A percentile compares a stretch with the other conserved stretches of the same genome.
These are phyloP conservation scores for Sorex fumeus DNA, from an alignment of 2,113 vertebrate species.

Conservation along the genomic window DNA sequence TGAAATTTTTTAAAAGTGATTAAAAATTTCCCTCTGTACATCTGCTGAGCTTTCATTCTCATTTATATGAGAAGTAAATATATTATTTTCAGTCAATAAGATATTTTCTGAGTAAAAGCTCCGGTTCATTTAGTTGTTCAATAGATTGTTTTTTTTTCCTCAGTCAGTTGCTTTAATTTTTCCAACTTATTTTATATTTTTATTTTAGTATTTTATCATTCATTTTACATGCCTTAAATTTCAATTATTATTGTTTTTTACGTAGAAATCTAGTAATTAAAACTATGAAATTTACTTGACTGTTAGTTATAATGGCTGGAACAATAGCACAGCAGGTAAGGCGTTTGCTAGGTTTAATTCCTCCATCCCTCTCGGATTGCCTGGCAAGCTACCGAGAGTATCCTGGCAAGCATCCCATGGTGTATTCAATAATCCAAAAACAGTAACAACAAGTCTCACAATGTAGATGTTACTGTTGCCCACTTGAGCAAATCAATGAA, in stretches of 20 bases:
- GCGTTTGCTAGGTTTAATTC: no score
- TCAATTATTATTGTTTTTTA: slow-evolving; percentile 5
- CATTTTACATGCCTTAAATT: background rate
- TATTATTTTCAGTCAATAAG: background rate
- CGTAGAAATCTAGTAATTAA: background rate
- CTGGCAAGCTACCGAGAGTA: no score
- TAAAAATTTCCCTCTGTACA: no score
- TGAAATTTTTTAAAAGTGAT: no score
- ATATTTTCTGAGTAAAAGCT: background rate
- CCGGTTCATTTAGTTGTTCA: background rate
- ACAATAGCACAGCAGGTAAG: no score
- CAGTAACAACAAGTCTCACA: no score
- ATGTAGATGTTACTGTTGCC: no score
- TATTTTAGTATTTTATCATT: background rate
- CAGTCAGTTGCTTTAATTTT: slow-evolving; percentile 43
- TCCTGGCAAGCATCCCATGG: no score
- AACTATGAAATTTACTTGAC: background rate
- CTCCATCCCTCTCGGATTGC: no score
- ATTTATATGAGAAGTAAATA: background rate
- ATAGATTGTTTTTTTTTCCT: background rate
- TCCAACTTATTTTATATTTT: background rate
- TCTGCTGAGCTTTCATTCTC: background rate
- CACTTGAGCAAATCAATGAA: no score
- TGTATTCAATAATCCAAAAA: no score
- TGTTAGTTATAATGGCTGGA: no score